A percentile compares a stretch with the other conserved stretches of the same genome.
Evolutionary conservation across 2,797 vertebrate genomes (phyloP).

Genomic region (Apogon hyalosoma): DNA sequence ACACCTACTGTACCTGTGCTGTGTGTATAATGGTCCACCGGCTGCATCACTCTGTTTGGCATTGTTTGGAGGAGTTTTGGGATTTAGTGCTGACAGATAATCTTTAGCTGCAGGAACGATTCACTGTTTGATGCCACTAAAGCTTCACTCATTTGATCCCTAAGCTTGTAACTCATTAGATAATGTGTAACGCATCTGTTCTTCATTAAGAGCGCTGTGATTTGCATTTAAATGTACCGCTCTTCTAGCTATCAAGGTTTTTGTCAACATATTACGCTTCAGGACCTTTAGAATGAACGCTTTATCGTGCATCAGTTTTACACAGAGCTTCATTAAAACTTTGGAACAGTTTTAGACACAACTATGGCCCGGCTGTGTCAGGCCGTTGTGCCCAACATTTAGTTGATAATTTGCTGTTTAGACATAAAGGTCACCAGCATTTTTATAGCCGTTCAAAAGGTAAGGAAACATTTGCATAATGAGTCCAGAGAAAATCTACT

Average conservation of each 20-base stretch:
- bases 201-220: constrained; percentile 53
- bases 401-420: too few species aligned
- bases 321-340: constrained; percentile 12
- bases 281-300: constrained; percentile 30
- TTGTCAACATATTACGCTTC: constrained; percentile 47
- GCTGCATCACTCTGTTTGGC: constrained; percentile 14
- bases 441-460: too few species aligned
- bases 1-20: constrained; percentile 6
- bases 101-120: constrained; percentile 43
- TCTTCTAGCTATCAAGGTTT: constrained; percentile 35
- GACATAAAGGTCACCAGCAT: too few species aligned
- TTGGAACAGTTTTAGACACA: background rate
- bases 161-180: constrained; percentile 57
- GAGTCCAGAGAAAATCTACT: too few species aligned
- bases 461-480: too few species aligned
- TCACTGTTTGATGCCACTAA: constrained; percentile 46
- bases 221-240: constrained; percentile 65
- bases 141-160: constrained; percentile 48
- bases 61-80: constrained; percentile 28
- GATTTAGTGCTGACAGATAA: constrained; percentile 42
- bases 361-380: constrained; percentile 1
- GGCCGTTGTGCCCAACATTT: background rate
- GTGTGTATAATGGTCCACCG: constrained; percentile 2
- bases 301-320: constrained; percentile 27
- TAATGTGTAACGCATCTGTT: constrained; percentile 60